Evolutionary conservation across 2,113 vertebrate genomes (phyloP), one percentile per base, ranked within the genome.

Genomic region (Saguinus midas): DNA sequence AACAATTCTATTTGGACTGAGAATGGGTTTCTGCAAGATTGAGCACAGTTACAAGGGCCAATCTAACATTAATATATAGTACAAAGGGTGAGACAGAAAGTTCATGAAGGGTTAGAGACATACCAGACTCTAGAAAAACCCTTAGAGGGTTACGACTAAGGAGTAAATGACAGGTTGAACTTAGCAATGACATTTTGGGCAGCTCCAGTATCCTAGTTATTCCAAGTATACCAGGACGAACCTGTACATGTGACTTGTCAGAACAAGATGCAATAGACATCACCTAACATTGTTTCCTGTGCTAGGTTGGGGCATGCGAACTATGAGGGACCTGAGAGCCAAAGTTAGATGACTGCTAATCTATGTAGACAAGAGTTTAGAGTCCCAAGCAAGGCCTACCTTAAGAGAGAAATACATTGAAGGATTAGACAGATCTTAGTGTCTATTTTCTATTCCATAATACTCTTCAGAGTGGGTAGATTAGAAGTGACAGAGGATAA

Each of bases 1-100:
- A 82, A 73, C 27, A 13, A 75, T 95, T 93, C n/a, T 87, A 66
- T 93, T 95, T 70, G 85, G 93, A 91, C n/a, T 70, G 40, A 87
- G 23, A 91, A 75, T 88, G 16, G 23, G 52, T 68, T 95, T 90
- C 73, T 64, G 52, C 14, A 86, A 61, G 76, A 82, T 20, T 81
- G 66, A 8, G 16, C 66, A 81, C 40, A 81, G 20, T 81, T 75
- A 92, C 73, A 89, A 94, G 79, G 29, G n/a, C 81, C 37, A 50
- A 81, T 86, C 64, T n/a, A 68, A 81, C 16, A 68, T 58, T 37
- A 14, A 43, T 45, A 70, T 45, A n/a, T 8, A 97, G 32, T 43
- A 91, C 29, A 76, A 32, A 64, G 52, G 52, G 25, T 78, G 20
- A 87, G 37, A 87, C 1, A 23, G 40, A 76, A 91, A 91, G 76